These are phyloP conservation scores for Drosophila tani DNA, from an alignment of 1,140 invertebrate genomes.

Conservation along the genomic window DNA sequence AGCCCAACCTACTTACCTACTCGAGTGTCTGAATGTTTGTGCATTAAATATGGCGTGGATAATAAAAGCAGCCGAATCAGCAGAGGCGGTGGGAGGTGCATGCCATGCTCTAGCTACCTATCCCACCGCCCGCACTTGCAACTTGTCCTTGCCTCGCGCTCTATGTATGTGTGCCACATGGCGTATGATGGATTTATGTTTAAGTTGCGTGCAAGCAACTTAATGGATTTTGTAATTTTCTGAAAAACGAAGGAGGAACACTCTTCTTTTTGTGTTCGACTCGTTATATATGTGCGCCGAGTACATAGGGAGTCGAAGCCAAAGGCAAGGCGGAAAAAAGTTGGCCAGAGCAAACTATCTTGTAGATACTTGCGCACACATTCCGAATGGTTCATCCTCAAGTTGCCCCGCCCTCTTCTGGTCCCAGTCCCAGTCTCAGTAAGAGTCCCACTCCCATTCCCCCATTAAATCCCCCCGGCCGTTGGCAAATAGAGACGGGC, in stretches of 20 bases:
- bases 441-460: conserved; percentile 5
- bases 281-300: conserved; percentile 10
- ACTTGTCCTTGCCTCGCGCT: conserved; percentile 33
- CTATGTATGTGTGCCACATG: conserved; percentile 68
- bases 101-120: conserved; percentile 31
- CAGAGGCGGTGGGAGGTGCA: conserved; percentile 35
- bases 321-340: conserved; percentile 48
- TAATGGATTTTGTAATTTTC: conserved; percentile 83
- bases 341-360: conserved; percentile 68
- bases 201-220: conserved; percentile 83
- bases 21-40: conserved; percentile 80
- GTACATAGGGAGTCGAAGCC: conserved; percentile 45
- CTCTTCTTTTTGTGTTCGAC: conserved; percentile 33
- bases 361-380: conserved; percentile 46
- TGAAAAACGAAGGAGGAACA: conserved; percentile 44
- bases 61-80: conserved; percentile 69
- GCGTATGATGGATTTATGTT: conserved; percentile 84
- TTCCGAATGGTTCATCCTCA: conserved; percentile 51
- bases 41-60: conserved; percentile 78
- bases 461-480: conserved; percentile 12
- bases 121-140: conserved; percentile 13
- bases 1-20: conserved; percentile 78
- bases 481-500: conserved; percentile 48
- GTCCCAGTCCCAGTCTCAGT: background rate
- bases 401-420: conserved; percentile 8